These are phyloP conservation scores for Hemicordylus capensis DNA, from an alignment of 2,113 vertebrate genomes.

Conservation along the genomic window DNA sequence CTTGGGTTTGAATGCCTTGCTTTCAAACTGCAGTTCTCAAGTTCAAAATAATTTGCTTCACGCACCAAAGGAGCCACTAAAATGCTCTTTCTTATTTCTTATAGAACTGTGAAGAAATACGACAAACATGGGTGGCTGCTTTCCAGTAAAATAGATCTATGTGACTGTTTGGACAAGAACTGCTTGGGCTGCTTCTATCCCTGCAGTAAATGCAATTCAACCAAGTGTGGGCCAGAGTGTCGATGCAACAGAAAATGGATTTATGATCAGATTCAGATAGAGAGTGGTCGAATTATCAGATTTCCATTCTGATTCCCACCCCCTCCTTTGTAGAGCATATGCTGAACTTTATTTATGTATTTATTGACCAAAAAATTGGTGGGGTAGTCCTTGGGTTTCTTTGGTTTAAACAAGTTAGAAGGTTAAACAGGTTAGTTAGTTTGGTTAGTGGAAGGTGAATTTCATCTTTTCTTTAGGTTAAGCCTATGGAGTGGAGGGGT, in stretches of 20 bases:
- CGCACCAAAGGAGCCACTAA: neutral
- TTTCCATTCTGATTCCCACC: constrained; percentile 69
- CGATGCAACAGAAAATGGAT: constrained; percentile 79
- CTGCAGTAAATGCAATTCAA: constrained; percentile 80
- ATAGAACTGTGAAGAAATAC: constrained; percentile 73
- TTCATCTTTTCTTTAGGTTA: neutral
- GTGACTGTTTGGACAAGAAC: constrained; percentile 78
- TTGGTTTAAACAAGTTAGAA: neutral
- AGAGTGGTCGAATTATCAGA: constrained; percentile 67
- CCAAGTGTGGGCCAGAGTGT: constrained; percentile 76
- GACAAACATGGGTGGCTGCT: constrained; percentile 70
- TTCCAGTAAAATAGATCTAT: constrained; percentile 72
- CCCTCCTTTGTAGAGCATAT: neutral
- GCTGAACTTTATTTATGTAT: neutral
- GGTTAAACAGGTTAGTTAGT: neutral
- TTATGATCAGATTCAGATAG: constrained; percentile 72
- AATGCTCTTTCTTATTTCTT: constrained; percentile 1
- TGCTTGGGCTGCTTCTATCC: constrained; percentile 83
- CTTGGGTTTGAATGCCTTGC: no score
- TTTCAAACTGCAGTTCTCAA: no score
- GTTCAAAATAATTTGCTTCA: neutral
- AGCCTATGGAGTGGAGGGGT: neutral
- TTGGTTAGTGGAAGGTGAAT: neutral
- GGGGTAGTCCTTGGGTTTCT: neutral
- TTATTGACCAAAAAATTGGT: neutral